Evolutionary conservation across 1,140 invertebrate genomes (phyloP).

Genomic region (Panonychus citri): DNA sequence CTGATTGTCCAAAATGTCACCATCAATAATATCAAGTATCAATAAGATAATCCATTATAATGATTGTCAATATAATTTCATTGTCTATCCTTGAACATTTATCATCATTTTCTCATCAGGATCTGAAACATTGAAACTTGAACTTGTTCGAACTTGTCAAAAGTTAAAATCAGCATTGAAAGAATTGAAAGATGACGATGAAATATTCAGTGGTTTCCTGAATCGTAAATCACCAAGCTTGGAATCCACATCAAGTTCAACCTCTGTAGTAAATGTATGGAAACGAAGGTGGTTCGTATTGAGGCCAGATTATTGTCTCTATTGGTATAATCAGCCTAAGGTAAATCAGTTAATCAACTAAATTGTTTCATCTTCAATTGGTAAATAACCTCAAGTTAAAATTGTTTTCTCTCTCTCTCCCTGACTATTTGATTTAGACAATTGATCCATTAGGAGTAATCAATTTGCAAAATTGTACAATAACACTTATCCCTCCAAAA

Average conservation of each 20-base stretch:
- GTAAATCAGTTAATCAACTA: constrained; percentile 18
- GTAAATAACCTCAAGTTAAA: no score
- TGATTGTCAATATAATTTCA: no score
- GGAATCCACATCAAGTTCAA: no score
- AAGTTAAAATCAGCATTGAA: background rate
- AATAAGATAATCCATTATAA: no score
- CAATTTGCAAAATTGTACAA: constrained; percentile 55
- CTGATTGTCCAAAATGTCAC: no score
- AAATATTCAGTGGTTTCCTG: background rate
- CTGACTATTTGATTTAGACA: no score
- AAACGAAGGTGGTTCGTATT: constrained; percentile 69
- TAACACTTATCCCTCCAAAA: constrained; percentile 38
- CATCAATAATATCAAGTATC: no score
- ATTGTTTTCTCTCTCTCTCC: no score
- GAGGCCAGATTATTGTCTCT: constrained; percentile 71
- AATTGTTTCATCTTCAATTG: no score
- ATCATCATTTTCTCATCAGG: background rate
- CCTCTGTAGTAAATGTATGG: constrained; percentile 30
- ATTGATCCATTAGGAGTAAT: constrained; percentile 62
- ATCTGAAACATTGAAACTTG: background rate
- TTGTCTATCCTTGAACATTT: background rate
- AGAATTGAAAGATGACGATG: background rate
- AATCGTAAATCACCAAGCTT: background rate
- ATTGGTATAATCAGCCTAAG: constrained; percentile 71
- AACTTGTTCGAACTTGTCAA: background rate